These are phyloP conservation scores for Cheiracanthium punctorium DNA, from an alignment of 2,888 invertebrate species.

Conservation along the genomic window DNA sequence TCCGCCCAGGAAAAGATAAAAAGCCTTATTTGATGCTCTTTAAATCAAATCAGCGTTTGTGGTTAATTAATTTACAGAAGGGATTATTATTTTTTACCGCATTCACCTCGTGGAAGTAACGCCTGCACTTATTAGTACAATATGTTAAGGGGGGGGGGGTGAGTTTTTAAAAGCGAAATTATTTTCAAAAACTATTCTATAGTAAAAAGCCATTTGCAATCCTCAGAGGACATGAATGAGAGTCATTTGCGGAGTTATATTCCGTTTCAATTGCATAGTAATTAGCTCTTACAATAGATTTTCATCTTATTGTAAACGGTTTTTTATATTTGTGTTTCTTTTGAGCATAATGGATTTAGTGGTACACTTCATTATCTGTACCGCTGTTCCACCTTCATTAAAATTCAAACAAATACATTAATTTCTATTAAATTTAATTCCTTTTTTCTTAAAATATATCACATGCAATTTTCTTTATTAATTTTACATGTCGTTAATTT, in stretches of 20 bases:
- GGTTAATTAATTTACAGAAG: constrained; percentile 65
- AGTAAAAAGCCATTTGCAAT: constrained; percentile 45
- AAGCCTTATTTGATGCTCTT: constrained; percentile 29
- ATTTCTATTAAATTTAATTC: too few species aligned
- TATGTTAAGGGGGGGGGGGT: constrained; percentile 3
- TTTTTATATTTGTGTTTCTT: not conserved
- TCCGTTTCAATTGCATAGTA: constrained; percentile 37
- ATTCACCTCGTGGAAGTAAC: not conserved
- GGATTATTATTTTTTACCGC: constrained; percentile 22
- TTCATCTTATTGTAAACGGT: constrained; percentile 31
- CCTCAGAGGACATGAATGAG: constrained; percentile 24
- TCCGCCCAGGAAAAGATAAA: not conserved
- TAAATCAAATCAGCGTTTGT: constrained; percentile 64
- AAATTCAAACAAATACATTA: too few species aligned
- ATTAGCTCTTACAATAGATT: constrained; percentile 47
- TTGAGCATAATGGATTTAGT: too few species aligned
- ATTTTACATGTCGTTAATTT: too few species aligned
- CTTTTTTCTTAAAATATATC: too few species aligned
- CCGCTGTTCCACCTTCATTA: too few species aligned
- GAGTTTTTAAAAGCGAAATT: not conserved
- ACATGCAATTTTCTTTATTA: too few species aligned
- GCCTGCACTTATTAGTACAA: constrained; percentile 42
- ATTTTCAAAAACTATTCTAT: constrained; percentile 33
- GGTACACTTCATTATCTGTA: too few species aligned
- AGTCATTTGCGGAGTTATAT: constrained; percentile 38